Evolutionary conservation across 2,113 vertebrate species (phyloP).

Genomic region (Macaca mulatta): DNA sequence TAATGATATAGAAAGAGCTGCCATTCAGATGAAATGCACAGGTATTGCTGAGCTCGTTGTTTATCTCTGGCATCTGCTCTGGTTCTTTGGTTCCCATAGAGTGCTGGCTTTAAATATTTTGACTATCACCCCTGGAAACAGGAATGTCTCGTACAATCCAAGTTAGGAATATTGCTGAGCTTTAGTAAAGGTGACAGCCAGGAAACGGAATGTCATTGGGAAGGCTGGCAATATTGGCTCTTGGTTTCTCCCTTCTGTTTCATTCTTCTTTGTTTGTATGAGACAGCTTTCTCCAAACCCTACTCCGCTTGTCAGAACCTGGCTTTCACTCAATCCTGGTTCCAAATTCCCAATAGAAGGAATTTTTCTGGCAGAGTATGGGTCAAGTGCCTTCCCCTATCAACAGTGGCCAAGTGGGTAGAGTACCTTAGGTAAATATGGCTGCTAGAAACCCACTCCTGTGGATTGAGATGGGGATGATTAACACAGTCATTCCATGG

Average conservation of each 20-base stretch:
- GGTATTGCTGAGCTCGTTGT: background rate
- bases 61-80: background rate
- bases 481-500: background rate
- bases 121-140: conserved; percentile 57
- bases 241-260: background rate
- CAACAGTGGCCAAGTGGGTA: background rate
- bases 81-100: conserved; percentile 44
- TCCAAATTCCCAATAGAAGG: background rate
- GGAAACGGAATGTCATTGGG: background rate
- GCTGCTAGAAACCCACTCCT: background rate
- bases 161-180: background rate
- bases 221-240: background rate
- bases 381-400: background rate
- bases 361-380: background rate
- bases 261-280: background rate
- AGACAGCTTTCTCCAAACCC: background rate
- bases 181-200: background rate
- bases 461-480: background rate
- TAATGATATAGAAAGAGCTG: background rate
- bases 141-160: background rate
- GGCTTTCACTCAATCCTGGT: background rate
- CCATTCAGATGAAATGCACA: background rate
- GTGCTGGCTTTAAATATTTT: conserved; percentile 63
- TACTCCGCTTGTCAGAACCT: background rate
- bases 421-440: background rate